Conservation (phyloP, 2,888 invertebrate species). For the Cerastis leucographa region DNA sequence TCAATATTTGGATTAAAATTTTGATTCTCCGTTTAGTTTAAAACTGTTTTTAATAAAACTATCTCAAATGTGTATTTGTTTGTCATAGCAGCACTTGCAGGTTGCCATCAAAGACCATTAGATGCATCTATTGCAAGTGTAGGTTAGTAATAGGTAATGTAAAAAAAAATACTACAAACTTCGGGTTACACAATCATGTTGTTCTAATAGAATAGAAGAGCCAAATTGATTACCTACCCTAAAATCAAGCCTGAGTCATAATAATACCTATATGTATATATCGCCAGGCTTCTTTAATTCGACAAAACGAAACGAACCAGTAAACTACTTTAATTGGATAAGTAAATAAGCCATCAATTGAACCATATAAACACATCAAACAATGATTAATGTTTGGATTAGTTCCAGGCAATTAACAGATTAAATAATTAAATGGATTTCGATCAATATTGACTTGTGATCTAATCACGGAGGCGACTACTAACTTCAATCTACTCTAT, state of each 20-base stretch:
- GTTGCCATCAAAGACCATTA: too few species aligned
- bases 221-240: neutral
- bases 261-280: too few species aligned
- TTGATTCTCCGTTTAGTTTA: neutral
- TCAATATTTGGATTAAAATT: neutral
- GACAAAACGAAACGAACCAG: neutral
- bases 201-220: neutral
- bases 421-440: conserved; percentile 65
- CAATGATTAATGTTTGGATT: conserved; percentile 59
- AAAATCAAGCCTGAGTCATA: neutral
- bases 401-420: conserved; percentile 67
- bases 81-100: too few species aligned
- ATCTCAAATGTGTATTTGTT: too few species aligned
- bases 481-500: conserved; percentile 41
- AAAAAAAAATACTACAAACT: neutral
- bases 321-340: conserved; percentile 39
- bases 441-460: conserved; percentile 59
- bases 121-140: neutral
- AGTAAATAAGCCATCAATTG: conserved; percentile 44
- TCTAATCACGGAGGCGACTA: conserved; percentile 44
- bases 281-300: neutral
- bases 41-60: too few species aligned
- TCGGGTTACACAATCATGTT: neutral
- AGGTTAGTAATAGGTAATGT: too few species aligned
- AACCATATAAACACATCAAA: conserved; percentile 47